Percentiles rank a stretch among this genome's conserved stretches.
Evolutionary conservation across 2,888 invertebrate genomes (phyloP).

Genomic region (Synanthedon myopaeformis): DNA sequence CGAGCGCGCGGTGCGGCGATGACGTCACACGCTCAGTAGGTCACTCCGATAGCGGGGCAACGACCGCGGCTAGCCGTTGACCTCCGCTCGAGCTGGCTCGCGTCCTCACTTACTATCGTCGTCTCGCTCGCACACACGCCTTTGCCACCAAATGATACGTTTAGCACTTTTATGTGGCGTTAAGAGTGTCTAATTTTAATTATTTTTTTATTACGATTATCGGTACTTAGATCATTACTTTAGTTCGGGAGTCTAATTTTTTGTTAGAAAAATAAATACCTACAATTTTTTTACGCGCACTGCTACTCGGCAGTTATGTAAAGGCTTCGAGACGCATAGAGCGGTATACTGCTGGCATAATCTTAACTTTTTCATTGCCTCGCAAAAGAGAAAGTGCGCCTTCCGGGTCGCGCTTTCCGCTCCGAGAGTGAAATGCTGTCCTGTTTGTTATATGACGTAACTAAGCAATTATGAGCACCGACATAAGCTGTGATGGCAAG

Average conservation of each 20-base stretch:
- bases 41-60: constrained; percentile 72
- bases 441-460: constrained; percentile 67
- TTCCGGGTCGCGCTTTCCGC: constrained; percentile 68
- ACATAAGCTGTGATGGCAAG: not conserved
- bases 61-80: constrained; percentile 73
- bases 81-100: constrained; percentile 63
- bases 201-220: not conserved
- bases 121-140: constrained; percentile 46
- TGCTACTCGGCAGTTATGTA: constrained; percentile 3
- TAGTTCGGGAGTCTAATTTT: constrained; percentile 18
- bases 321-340: constrained; percentile 4
- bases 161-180: constrained; percentile 32
- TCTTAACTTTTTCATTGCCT: constrained; percentile 13
- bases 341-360: constrained; percentile 13
- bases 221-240: not conserved
- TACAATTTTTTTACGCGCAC: not conserved
- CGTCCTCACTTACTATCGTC: constrained; percentile 50
- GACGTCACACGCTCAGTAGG: constrained; percentile 72
- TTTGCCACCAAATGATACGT: constrained; percentile 49
- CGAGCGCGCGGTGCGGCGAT: constrained; percentile 55
- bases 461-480: constrained; percentile 32
- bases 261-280: constrained; percentile 24
- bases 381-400: constrained; percentile 65
- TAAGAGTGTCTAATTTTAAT: not conserved
- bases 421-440: constrained; percentile 67